Conservation (phyloP, 1,140 invertebrate species). For the Danaus plexippus region DNA sequence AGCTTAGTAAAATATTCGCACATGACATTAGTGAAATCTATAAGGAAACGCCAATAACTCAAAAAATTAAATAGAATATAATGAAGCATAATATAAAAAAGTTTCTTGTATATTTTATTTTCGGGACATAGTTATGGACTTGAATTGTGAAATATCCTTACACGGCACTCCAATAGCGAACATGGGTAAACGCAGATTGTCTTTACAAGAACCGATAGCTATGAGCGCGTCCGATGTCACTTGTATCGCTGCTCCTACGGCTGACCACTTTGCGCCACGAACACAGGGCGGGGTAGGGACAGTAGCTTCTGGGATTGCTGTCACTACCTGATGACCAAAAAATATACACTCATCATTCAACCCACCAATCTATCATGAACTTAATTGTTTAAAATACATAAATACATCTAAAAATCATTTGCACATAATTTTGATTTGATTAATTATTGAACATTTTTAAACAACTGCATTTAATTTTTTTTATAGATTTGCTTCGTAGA, state of each 20-base stretch:
- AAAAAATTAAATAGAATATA: background rate
- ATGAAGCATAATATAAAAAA: background rate
- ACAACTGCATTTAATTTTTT: no score
- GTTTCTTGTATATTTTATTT: no score
- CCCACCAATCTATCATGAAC: no score
- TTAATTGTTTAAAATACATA: no score
- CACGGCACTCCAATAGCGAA: conserved; percentile 49
- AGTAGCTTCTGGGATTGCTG: conserved; percentile 57
- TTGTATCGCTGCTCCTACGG: conserved; percentile 45
- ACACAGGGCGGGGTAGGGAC: conserved; percentile 41
- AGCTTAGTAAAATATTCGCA: no score
- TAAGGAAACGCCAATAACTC: no score
- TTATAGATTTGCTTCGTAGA: no score
- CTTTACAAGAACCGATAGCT: conserved; percentile 54
- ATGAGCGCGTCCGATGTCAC: conserved; percentile 47
- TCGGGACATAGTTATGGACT: no score
- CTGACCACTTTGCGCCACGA: conserved; percentile 47
- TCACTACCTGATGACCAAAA: conserved; percentile 48
- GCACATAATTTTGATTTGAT: no score
- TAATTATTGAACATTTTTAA: no score
- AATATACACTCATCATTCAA: background rate
- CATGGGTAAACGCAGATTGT: conserved; percentile 44
- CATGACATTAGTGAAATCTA: no score
- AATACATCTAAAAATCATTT: no score
- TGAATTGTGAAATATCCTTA: conserved; percentile 20